phyloP scores from a whole-genome alignment of 2,888 invertebrate species.

The Trimorus sp. region DNA sequence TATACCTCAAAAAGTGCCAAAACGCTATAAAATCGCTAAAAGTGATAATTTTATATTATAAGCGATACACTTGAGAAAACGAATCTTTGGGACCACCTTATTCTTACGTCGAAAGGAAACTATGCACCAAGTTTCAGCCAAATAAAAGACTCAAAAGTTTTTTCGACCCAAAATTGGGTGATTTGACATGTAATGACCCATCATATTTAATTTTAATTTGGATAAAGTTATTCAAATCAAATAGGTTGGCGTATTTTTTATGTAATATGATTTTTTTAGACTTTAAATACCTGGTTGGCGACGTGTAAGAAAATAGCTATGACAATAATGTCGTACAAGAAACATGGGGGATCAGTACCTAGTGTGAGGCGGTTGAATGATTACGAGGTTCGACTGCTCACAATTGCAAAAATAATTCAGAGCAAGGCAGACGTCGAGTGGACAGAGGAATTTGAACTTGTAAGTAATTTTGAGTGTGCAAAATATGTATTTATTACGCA shows the following conservation, averaged over 20 bases:
- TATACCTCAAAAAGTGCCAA: too few relatives aligned
- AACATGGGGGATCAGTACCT: background rate
- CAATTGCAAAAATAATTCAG: background rate
- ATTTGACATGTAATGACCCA: too few relatives aligned
- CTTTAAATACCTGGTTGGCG: background rate
- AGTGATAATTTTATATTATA: too few relatives aligned
- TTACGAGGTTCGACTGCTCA: background rate
- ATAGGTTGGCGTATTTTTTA: background rate
- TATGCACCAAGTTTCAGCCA: too few relatives aligned
- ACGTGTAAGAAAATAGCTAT: background rate
- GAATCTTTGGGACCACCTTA: too few relatives aligned
- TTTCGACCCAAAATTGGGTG: too few relatives aligned
- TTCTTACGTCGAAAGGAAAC: too few relatives aligned
- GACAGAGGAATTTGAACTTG: background rate
- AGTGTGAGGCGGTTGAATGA: background rate
- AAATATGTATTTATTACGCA: background rate
- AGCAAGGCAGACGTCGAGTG: background rate
- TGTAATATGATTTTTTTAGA: slow-evolving; percentile 3
- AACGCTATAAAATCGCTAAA: too few relatives aligned
- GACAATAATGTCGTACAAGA: background rate
- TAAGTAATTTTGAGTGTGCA: background rate
- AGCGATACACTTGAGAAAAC: too few relatives aligned
- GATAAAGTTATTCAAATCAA: too few relatives aligned
- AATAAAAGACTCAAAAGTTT: too few relatives aligned
- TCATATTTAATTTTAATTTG: too few relatives aligned